These are phyloP conservation scores for Phylloscopus collybita DNA, from an alignment of 2,797 vertebrate genomes.

Conservation along the genomic window DNA sequence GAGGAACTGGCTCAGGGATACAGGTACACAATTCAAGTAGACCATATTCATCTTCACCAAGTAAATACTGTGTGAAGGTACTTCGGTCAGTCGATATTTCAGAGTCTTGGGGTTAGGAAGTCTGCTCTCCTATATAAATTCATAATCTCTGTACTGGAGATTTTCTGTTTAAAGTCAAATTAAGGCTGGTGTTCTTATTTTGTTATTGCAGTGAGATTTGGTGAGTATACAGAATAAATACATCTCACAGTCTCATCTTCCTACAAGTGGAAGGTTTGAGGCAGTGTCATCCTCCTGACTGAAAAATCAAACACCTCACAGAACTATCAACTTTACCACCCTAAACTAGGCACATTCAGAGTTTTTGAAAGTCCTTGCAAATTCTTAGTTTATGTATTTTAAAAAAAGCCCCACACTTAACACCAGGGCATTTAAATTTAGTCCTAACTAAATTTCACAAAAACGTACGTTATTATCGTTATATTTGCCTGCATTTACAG, in stretches of 20 bases:
- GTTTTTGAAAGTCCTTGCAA: background rate
- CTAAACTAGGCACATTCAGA: background rate
- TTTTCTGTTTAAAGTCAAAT: background rate
- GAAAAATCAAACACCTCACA: background rate
- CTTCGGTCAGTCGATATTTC: background rate
- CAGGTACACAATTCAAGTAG: slow-evolving; percentile 80
- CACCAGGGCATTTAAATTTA: background rate
- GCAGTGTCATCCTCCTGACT: background rate
- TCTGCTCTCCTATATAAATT: background rate
- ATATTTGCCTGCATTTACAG: background rate
- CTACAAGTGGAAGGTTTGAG: background rate
- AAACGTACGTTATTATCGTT: background rate
- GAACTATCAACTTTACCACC: background rate
- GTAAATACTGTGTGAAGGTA: background rate
- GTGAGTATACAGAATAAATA: background rate
- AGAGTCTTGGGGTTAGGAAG: background rate
- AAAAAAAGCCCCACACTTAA: too few species aligned
- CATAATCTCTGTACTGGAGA: background rate
- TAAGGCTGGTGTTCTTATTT: background rate
- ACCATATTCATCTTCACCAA: background rate
- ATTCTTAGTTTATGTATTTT: background rate
- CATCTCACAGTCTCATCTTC: background rate
- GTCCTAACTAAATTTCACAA: background rate
- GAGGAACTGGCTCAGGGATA: slow-evolving; percentile 97
- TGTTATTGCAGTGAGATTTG: background rate